These are phyloP conservation scores for Lycia hirtaria DNA, from an alignment of 2,888 invertebrate genomes.

Conservation along the genomic window DNA sequence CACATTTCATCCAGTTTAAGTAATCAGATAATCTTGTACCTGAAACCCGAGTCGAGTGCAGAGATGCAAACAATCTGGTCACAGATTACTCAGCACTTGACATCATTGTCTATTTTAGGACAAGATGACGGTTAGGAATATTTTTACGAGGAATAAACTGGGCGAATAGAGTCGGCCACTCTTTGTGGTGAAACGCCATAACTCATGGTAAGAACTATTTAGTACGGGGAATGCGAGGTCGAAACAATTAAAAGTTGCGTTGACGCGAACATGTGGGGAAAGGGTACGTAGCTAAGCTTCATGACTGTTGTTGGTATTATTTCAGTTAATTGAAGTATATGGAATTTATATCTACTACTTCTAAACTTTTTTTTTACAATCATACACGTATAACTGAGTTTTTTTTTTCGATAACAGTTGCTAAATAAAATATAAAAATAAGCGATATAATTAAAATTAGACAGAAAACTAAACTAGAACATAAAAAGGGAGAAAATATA, in stretches of 20 bases:
- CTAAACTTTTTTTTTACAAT: no score
- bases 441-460: no score
- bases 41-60: slow-evolving; percentile 47
- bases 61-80: slow-evolving; percentile 43
- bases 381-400: no score
- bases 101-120: slow-evolving; percentile 48
- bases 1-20: slow-evolving; percentile 8
- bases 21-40: slow-evolving; percentile 32
- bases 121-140: slow-evolving; percentile 40
- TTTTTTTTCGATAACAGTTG: no score
- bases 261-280: slow-evolving; percentile 14
- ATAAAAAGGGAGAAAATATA: no score
- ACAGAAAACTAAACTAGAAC: no score
- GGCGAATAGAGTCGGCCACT: slow-evolving; percentile 23
- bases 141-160: slow-evolving; percentile 52
- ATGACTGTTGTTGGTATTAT: not conserved
- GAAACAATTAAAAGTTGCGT: slow-evolving; percentile 31
- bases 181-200: slow-evolving; percentile 38
- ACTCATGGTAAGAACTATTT: slow-evolving; percentile 26
- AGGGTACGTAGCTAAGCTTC: not conserved
- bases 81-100: slow-evolving; percentile 33
- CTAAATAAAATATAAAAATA: no score
- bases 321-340: no score
- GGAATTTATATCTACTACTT: no score
- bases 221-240: slow-evolving; percentile 37